phyloP scores from a whole-genome alignment of 2,888 invertebrate species.

The Pyralis farinalis region DNA sequence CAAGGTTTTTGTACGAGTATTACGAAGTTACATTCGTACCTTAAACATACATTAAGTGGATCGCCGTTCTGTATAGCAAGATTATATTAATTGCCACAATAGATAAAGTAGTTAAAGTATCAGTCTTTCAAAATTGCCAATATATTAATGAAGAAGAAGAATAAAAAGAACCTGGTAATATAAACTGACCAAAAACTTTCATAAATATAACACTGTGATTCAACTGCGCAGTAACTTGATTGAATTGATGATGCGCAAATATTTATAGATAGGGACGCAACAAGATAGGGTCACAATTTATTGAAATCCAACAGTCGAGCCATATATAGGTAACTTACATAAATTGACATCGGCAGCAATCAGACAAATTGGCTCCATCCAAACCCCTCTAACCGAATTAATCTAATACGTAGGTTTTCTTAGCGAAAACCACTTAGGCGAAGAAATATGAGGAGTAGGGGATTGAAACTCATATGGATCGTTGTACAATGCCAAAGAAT shows the following conservation, averaged over 20 bases:
- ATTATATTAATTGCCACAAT: too few relatives aligned
- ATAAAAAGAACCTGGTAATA: too few relatives aligned
- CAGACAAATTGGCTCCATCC: slow-evolving; percentile 80
- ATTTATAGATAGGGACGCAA: slow-evolving; percentile 75
- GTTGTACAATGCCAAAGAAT: slow-evolving; percentile 10
- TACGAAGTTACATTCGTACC: too few relatives aligned
- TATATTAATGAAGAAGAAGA: neutral
- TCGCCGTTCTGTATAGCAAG: too few relatives aligned
- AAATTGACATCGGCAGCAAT: slow-evolving; percentile 76
- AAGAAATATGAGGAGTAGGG: slow-evolving; percentile 42
- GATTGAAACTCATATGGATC: slow-evolving; percentile 33
- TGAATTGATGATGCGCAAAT: slow-evolving; percentile 78
- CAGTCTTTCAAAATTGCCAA: too few relatives aligned
- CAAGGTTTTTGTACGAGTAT: too few relatives aligned
- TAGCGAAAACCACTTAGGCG: slow-evolving; percentile 66
- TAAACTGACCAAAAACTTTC: slow-evolving; percentile 14
- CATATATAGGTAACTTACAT: slow-evolving; percentile 67
- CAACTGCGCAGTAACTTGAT: slow-evolving; percentile 63
- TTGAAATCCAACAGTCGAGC: slow-evolving; percentile 61
- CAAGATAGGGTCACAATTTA: slow-evolving; percentile 76
- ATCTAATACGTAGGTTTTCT: slow-evolving; percentile 76
- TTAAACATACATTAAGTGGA: too few relatives aligned
- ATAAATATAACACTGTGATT: slow-evolving; percentile 41
- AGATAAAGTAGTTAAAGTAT: too few relatives aligned
- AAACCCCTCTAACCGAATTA: slow-evolving; percentile 75